Conservation (phyloP, 2,113 vertebrate species). For the Ellobius talpinus region DNA sequence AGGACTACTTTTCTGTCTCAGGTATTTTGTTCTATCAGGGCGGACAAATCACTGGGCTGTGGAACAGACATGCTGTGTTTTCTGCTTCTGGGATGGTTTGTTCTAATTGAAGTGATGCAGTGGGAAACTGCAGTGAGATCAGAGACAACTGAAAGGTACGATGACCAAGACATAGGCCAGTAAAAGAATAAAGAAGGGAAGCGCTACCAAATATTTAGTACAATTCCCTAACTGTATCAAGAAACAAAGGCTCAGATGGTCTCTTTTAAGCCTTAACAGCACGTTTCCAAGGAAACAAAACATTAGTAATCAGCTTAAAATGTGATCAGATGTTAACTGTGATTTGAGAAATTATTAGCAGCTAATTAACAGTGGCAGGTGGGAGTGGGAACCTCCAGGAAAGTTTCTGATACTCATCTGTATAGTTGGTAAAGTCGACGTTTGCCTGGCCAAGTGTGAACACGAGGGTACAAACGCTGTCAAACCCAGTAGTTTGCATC, state of each 20-base stretch:
- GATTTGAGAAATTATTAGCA: background rate
- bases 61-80: background rate
- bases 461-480: background rate
- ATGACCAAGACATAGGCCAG: background rate
- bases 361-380: background rate
- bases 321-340: background rate
- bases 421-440: background rate
- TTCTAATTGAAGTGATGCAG: background rate
- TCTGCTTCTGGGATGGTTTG: background rate
- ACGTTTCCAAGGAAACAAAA: slow-evolving; percentile 44
- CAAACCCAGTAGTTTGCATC: background rate
- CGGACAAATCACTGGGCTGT: too few relatives aligned
- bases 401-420: background rate
- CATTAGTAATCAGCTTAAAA: slow-evolving; percentile 46
- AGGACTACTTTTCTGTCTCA: background rate
- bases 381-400: background rate
- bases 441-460: background rate
- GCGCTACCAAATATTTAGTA: background rate
- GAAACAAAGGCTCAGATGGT: background rate
- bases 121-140: background rate
- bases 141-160: background rate
- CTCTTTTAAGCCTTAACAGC: slow-evolving; percentile 56
- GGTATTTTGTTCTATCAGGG: background rate
- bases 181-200: slow-evolving; percentile 8
- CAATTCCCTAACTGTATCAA: background rate